phyloP scores from a whole-genome alignment of 2,888 invertebrate species.

The Lordiphosa andalusiaca region DNA sequence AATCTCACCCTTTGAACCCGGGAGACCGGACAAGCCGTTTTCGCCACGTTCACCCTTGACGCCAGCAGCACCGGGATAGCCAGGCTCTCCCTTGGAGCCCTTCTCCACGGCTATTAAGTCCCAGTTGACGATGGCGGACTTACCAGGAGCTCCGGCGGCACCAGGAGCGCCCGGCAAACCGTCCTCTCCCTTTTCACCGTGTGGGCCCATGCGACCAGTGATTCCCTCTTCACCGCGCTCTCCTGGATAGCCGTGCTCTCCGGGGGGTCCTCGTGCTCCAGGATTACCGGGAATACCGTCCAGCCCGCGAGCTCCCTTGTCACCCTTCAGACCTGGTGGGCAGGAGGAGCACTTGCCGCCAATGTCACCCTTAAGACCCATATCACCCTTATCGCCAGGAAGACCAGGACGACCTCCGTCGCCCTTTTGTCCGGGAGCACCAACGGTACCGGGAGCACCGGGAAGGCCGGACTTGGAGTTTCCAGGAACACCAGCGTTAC shows the following conservation, averaged over 20 bases:
- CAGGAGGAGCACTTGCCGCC: conserved; percentile 91
- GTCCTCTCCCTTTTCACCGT: conserved; percentile 79
- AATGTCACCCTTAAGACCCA: conserved; percentile 89
- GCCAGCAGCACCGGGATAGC: conserved; percentile 84
- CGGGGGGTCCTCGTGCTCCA: conserved; percentile 88
- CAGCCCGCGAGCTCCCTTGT: conserved; percentile 88
- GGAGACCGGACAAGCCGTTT: conserved; percentile 85
- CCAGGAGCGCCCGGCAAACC: conserved; percentile 83
- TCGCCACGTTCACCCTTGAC: conserved; percentile 86
- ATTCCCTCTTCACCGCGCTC: conserved; percentile 86
- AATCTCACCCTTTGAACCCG: conserved; percentile 85
- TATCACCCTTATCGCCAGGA: conserved; percentile 83
- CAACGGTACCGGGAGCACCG: conserved; percentile 86
- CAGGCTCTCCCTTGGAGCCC: conserved; percentile 86
- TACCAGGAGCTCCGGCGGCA: conserved; percentile 85
- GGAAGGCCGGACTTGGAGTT: conserved; percentile 90
- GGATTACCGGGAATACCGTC: conserved; percentile 85
- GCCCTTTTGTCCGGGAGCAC: conserved; percentile 86
- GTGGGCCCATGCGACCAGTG: conserved; percentile 82
- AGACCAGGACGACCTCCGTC: conserved; percentile 83
- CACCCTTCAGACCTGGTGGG: conserved; percentile 87
- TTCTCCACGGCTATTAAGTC: conserved; percentile 82
- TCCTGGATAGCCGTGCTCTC: conserved; percentile 86
- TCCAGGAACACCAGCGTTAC: conserved; percentile 88
- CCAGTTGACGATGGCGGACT: conserved; percentile 82